phyloP scores from a whole-genome alignment of 1,140 invertebrate species.

The Ceratosolen fusciceps region DNA sequence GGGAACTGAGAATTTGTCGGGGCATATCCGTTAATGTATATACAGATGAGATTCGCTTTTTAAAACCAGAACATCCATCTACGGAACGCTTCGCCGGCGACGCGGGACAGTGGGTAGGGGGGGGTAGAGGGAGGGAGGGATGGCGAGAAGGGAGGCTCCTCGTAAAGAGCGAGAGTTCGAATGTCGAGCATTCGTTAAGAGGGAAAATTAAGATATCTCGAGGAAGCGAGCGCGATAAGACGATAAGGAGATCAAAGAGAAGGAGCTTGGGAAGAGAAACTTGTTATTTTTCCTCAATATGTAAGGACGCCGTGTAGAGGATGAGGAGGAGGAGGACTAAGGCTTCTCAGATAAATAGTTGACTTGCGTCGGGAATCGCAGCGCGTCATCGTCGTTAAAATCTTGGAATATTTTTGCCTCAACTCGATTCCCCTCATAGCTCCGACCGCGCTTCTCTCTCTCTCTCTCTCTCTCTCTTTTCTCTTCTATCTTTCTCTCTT shows the following conservation, averaged over 20 bases:
- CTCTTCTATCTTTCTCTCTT: not conserved
- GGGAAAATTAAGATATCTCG: slow-evolving; percentile 18
- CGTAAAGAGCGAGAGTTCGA: not conserved
- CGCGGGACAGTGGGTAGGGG: too few relatives aligned
- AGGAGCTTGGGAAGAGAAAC: slow-evolving; percentile 12
- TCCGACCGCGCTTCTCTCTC: too few relatives aligned
- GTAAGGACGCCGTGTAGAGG: not conserved
- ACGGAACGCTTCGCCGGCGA: not conserved
- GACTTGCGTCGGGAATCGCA: not conserved
- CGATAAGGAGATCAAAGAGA: slow-evolving; percentile 20
- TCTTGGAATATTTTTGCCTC: slow-evolving; percentile 18
- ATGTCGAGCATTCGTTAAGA: slow-evolving; percentile 12
- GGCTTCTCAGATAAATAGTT: not conserved
- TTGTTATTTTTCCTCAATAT: slow-evolving; percentile 30
- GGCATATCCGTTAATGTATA: not conserved
- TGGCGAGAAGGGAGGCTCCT: too few relatives aligned
- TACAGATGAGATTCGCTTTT: not conserved
- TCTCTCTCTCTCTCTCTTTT: not conserved
- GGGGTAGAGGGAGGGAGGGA: too few relatives aligned
- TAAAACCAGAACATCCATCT: not conserved
- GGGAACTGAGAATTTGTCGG: not conserved
- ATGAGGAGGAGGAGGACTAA: too few relatives aligned
- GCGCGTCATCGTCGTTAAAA: slow-evolving; percentile 32
- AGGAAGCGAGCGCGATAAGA: not conserved
- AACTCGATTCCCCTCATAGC: too few relatives aligned